phyloP scores from a whole-genome alignment of 2,797 vertebrate species.

The Perodicticus potto region DNA sequence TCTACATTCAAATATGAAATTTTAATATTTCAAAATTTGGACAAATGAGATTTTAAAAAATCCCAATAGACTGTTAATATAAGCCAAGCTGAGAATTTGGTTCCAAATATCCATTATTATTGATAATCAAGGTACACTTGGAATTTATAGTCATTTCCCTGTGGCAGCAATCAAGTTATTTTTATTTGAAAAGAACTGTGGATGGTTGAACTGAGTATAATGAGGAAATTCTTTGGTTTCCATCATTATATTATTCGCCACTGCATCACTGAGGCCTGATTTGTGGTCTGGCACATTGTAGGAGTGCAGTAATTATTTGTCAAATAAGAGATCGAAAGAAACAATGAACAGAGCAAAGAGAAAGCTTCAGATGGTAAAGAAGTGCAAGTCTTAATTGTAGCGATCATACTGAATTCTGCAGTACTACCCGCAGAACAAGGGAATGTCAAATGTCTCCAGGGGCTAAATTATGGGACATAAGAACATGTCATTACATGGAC shows the following conservation, averaged over 20 bases:
- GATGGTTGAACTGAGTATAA: neutral
- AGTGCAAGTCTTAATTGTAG: neutral
- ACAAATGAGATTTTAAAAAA: conserved; percentile 30
- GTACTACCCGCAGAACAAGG: neutral
- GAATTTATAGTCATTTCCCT: conserved; percentile 50
- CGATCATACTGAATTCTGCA: conserved; percentile 10
- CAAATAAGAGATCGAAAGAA: conserved; percentile 24
- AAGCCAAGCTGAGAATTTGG: conserved; percentile 37
- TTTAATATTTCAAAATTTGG: conserved; percentile 51
- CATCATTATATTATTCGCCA: conserved; percentile 6
- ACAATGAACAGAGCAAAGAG: neutral
- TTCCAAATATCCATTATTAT: conserved; percentile 11
- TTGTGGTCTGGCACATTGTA: neutral
- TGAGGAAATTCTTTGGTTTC: neutral
- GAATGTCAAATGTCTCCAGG: conserved; percentile 11
- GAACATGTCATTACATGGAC: neutral
- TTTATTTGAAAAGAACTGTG: conserved; percentile 49
- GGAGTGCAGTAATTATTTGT: conserved; percentile 2
- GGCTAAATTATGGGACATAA: conserved; percentile 8
- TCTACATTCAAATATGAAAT: conserved; percentile 24
- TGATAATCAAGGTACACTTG: conserved; percentile 38
- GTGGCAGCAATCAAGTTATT: conserved; percentile 54
- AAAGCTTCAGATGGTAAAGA: neutral
- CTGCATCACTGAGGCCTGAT: neutral
- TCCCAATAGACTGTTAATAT: neutral